Conservation (phyloP, 1,140 invertebrate species). For the Gonatopus flavifemur region DNA sequence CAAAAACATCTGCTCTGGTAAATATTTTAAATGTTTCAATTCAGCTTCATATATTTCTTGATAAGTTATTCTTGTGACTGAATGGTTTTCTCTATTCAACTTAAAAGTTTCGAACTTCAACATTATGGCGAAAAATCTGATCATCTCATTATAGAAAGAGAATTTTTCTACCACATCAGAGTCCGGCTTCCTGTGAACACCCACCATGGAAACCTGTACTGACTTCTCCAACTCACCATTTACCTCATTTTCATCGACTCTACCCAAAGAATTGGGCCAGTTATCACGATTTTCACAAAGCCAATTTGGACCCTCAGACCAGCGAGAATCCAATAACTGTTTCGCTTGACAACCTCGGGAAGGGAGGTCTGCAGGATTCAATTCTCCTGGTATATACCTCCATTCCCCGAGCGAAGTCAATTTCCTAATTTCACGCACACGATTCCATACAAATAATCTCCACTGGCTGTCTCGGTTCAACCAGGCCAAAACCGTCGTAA, state of each 20-base stretch:
- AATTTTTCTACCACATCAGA: slow-evolving; percentile 15
- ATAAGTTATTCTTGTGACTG: slow-evolving; percentile 17
- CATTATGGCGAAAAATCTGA: slow-evolving; percentile 30
- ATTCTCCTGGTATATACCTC: too few species aligned
- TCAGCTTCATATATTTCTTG: slow-evolving; percentile 21
- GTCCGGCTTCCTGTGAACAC: slow-evolving; percentile 1
- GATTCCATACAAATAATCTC: too few species aligned
- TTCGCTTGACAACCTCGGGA: too few species aligned
- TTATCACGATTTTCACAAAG: too few species aligned
- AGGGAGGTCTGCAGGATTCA: too few species aligned
- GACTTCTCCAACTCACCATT: slow-evolving; percentile 18
- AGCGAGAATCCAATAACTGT: too few species aligned
- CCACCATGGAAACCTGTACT: slow-evolving; percentile 2
- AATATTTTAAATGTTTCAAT: slow-evolving; percentile 19
- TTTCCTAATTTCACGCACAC: too few species aligned
- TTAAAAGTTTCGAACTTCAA: slow-evolving; percentile 27
- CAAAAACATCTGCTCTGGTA: slow-evolving; percentile 22
- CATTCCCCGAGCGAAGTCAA: too few species aligned
- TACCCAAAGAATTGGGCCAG: too few species aligned
- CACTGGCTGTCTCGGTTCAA: too few species aligned
- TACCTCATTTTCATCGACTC: slow-evolving; percentile 16
- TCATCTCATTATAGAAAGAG: slow-evolving; percentile 28
- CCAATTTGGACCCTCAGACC: too few species aligned
- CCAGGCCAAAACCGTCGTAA: too few species aligned
- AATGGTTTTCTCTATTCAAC: slow-evolving; percentile 13